Evolutionary conservation across 1,140 invertebrate genomes (phyloP).

Genomic region (Sarcophaga peregrina): DNA sequence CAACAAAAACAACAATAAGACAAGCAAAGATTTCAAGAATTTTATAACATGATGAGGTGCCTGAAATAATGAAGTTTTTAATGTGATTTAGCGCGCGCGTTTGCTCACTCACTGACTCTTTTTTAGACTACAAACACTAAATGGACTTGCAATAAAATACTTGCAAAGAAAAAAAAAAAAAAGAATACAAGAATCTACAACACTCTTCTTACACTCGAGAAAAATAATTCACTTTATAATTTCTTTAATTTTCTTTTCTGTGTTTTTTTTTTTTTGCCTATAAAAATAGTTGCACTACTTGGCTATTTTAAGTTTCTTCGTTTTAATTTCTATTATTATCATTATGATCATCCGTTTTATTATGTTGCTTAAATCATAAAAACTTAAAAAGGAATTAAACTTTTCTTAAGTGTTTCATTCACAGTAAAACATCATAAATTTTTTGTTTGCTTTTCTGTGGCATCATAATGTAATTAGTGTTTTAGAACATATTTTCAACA

Average conservation of each 20-base stretch:
- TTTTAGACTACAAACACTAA: not conserved
- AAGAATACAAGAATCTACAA: too few relatives aligned
- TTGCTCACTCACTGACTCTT: too few relatives aligned
- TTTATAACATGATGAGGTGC: slow-evolving; percentile 34
- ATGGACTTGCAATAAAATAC: slow-evolving; percentile 1
- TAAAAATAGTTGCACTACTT: not conserved
- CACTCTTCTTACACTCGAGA: not conserved
- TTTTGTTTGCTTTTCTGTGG: too few relatives aligned
- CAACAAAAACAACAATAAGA: not conserved
- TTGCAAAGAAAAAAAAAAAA: not conserved
- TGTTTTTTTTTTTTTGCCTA: not conserved
- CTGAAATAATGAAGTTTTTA: slow-evolving; percentile 34
- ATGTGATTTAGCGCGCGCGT: slow-evolving; percentile 27
- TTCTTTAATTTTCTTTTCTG: not conserved
- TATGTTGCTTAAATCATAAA: too few relatives aligned
- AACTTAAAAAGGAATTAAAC: too few relatives aligned
- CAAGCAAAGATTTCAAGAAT: slow-evolving; percentile 2
- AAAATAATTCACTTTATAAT: too few relatives aligned
- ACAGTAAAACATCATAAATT: too few relatives aligned
- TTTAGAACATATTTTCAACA: too few relatives aligned
- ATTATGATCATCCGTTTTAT: too few relatives aligned
- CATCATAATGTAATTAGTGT: too few relatives aligned
- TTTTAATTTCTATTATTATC: too few relatives aligned
- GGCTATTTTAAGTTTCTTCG: not conserved
- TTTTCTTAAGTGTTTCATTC: too few relatives aligned